phyloP scores from a whole-genome alignment of 2,888 invertebrate species.

The Chloroclystis v-ata region DNA sequence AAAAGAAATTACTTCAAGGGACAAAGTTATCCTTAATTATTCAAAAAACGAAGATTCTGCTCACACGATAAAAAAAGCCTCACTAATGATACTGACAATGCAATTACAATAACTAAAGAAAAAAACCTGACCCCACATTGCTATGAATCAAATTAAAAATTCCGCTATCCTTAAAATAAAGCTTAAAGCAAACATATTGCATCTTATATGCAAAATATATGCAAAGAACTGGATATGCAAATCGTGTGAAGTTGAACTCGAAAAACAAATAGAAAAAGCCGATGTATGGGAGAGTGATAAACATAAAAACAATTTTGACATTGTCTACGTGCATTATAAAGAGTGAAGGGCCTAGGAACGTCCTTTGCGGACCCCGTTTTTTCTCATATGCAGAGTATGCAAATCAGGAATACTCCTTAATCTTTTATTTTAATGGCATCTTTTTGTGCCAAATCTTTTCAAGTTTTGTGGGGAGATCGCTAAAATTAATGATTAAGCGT shows the following conservation, averaged over 20 bases:
- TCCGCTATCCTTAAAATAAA: constrained; percentile 69
- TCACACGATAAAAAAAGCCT: constrained; percentile 62
- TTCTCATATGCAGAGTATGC: constrained; percentile 69
- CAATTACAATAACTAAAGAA: constrained; percentile 51
- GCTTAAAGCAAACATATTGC: constrained; percentile 65
- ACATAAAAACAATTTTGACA: constrained; percentile 70
- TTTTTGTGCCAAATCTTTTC: constrained; percentile 68
- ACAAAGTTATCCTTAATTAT: constrained; percentile 73
- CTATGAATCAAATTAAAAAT: constrained; percentile 66
- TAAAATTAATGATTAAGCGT: constrained; percentile 68
- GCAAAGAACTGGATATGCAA: constrained; percentile 76
- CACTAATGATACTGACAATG: constrained; percentile 65
- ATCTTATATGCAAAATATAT: constrained; percentile 53
- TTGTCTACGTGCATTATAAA: constrained; percentile 66
- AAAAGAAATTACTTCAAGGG: constrained; percentile 65
- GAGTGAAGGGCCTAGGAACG: constrained; percentile 45
- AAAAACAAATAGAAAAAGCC: constrained; percentile 74
- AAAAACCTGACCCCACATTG: constrained; percentile 65
- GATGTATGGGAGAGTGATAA: constrained; percentile 69
- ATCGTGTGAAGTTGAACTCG: constrained; percentile 72
- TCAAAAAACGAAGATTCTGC: constrained; percentile 46
- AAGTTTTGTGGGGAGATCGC: constrained; percentile 53
- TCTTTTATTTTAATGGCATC: constrained; percentile 78
- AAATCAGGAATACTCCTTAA: constrained; percentile 65
- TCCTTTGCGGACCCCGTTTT: constrained; percentile 60